A percentile compares a stretch with the other conserved stretches of the same genome.
These are phyloP conservation scores for Coptodon rendalli DNA, from an alignment of 2,113 vertebrate species.

Conservation along the genomic window DNA sequence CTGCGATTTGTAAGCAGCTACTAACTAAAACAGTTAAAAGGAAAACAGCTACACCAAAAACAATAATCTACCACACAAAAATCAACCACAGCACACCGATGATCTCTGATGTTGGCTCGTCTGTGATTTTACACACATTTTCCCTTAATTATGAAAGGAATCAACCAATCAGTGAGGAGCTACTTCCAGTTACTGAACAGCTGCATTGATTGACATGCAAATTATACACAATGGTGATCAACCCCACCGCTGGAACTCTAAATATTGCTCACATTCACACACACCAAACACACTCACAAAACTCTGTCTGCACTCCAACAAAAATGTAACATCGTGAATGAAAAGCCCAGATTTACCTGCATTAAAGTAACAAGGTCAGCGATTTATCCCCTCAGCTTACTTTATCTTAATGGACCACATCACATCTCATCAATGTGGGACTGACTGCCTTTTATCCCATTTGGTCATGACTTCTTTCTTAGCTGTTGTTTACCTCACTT, in stretches of 20 bases:
- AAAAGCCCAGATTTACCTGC: background rate
- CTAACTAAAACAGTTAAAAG: background rate
- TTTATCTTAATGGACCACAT: background rate
- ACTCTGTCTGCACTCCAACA: background rate
- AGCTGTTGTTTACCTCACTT: background rate
- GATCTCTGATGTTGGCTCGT: background rate
- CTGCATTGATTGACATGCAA: constrained; percentile 33
- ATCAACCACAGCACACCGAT: background rate
- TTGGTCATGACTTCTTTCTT: background rate
- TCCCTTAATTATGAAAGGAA: background rate
- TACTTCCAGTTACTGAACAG: constrained; percentile 17
- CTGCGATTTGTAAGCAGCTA: background rate
- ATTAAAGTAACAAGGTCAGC: background rate
- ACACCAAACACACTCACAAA: background rate
- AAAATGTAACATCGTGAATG: background rate
- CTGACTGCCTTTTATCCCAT: background rate
- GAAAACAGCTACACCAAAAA: background rate
- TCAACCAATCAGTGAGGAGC: constrained; percentile 9
- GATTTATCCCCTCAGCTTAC: background rate
- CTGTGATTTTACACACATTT: background rate
- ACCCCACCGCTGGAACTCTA: background rate
- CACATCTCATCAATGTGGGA: background rate
- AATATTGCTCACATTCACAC: background rate
- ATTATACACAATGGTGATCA: constrained; percentile 8
- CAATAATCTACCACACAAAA: background rate